Evolutionary conservation across 2,113 vertebrate species (phyloP), one percentile per base, ranked within the genome.

Genomic region (Centropus bengalensis): DNA sequence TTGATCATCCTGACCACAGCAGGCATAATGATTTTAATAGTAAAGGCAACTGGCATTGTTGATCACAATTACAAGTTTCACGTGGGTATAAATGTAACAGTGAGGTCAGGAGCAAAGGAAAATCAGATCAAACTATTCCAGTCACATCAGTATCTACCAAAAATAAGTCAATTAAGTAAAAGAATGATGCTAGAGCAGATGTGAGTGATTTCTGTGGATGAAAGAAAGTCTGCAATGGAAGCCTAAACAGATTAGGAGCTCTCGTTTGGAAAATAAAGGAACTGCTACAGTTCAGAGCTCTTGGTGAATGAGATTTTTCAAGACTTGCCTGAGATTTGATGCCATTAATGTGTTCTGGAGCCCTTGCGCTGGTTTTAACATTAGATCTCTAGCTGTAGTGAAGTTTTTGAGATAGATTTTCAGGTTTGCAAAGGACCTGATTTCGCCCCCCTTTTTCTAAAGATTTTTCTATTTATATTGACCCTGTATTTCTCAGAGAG

Each of bases 91-190:
- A 62, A 64, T 83, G 45, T 58, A 81, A 40, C 28, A 19, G 4
- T 36, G 55, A 84, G 47, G 13, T 80, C 42, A 73, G 60, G 30
- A 63, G 33, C 28, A 56, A 78, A 89, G 52, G 62, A 70, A 87
- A 87, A 86, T 69, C 28, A 67, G n/a, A 66, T 77, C 51, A 42
- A 59, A 63, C 16, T 63, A 9, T 63, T 83, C 85, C 19, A 27
- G 59, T 89, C 47, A 44, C 51, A 58, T 60, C 19, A 6, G 4
- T 64, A 56, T 77, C 45, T 76, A 63, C 36, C 82, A 66, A 89
- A 92, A 95, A 33, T 51, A 89, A 89, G 54, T 69, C 71, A 84
- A 32, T 52, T 84, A 82, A 79, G 26, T 79, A 66, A 62, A 94
- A 87, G 13, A 69, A 73, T 30, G 3, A 74, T 63, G 42, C 51